A percentile compares a stretch with the other conserved stretches of the same genome.
phyloP scores from a whole-genome alignment of 1,140 invertebrate species.

The Aricia agestis region DNA sequence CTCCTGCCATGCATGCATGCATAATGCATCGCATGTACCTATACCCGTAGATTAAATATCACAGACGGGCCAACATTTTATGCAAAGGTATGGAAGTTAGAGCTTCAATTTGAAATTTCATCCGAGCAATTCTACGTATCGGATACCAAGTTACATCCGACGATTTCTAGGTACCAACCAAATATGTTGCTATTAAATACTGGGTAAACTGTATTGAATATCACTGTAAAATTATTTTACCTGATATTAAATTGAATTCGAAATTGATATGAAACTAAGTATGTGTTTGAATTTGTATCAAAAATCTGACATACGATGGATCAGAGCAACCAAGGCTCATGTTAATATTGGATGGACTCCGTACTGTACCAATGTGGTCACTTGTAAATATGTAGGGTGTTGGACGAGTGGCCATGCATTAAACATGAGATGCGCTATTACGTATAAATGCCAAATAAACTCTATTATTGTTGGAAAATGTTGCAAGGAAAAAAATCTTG shows the following conservation, averaged over 20 bases:
- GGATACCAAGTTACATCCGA: neutral
- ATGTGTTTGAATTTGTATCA: neutral
- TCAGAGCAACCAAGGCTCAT: neutral
- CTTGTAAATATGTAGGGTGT: conserved; percentile 20
- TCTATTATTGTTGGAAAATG: too few species aligned
- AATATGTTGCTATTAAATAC: neutral
- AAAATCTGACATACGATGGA: neutral
- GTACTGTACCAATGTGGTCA: conserved; percentile 14
- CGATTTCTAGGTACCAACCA: neutral
- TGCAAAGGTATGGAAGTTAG: neutral
- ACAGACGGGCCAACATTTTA: neutral
- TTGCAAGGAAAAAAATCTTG: too few species aligned
- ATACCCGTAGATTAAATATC: neutral
- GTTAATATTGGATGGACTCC: neutral
- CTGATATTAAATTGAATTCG: too few species aligned
- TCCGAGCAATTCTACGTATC: neutral
- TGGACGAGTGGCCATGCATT: conserved; percentile 19
- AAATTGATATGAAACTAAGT: too few species aligned
- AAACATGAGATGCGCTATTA: conserved; percentile 12
- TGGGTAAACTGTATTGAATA: neutral
- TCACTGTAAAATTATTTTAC: neutral
- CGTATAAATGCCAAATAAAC: too few species aligned
- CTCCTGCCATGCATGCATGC: neutral
- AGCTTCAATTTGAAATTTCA: neutral
- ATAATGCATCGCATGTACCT: neutral